These are phyloP conservation scores for Nyctibius grandis DNA, from an alignment of 2,797 vertebrate genomes.

Conservation along the genomic window DNA sequence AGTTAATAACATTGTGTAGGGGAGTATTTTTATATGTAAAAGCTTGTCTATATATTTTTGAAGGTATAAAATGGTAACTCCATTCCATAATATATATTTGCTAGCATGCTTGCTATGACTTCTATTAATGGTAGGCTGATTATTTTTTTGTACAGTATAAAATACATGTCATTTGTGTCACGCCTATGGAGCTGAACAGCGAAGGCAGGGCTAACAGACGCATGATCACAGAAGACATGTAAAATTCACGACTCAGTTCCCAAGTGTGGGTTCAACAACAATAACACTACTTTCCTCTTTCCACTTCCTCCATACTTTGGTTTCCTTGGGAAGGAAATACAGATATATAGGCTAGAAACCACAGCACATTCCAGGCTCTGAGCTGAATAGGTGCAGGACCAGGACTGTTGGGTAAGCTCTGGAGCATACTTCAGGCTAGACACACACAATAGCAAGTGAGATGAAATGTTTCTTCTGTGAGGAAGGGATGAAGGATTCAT, in stretches of 20 bases:
- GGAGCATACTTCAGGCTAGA: background rate
- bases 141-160: background rate
- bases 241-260: background rate
- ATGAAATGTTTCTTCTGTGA: background rate
- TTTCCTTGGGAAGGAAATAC: background rate
- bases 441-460: background rate
- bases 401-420: background rate
- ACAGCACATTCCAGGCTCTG: background rate
- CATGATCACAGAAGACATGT: background rate
- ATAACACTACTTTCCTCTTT: background rate
- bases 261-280: background rate
- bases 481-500: background rate
- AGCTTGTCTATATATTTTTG: background rate
- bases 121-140: background rate
- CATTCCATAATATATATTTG: background rate
- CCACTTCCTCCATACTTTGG: background rate
- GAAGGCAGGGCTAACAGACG: background rate
- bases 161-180: background rate
- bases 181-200: background rate
- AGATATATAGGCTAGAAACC: background rate
- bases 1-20: background rate
- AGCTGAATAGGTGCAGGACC: background rate
- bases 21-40: background rate
- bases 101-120: background rate
- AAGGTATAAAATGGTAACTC: background rate